Base-by-base conservation (phyloP, 1,140 invertebrate genomes). In the Leptinotarsa defecta region DNA sequence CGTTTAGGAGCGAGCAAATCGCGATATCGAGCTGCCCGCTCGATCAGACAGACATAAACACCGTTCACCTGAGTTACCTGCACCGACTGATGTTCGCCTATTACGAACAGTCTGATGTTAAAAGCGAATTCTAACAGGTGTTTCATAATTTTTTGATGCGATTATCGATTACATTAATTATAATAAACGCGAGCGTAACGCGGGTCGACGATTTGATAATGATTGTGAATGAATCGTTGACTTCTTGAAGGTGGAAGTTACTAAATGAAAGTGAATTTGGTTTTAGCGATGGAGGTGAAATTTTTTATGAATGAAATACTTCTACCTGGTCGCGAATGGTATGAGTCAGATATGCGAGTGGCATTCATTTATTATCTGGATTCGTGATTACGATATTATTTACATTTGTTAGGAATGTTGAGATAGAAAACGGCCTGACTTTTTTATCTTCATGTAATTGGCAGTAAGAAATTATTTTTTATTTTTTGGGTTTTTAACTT, bases 41-140 rank as follows among this genome's bases (percentile, higher is more conserved):
- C 63, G 74, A 69, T 75, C 62, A 69, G 64, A 69, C 74, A 68
- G 68, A 74, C 52, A 19, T 57, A 4, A 19, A 65, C 24, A 13
- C 22, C 48, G 2, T 57, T 57, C 43, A 67, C 63, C 27, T 68
- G 63, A n/a, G 4, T 72, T 61, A 78, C 74, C 81, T 79, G 34
- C 63, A 13, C 27, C 5, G 13, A 1, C 67, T 78, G 57, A 74
- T 83, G 77, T 13, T 74, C 72, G 74, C 81, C 81, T 81, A 70
- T 19, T 77, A 67, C 49, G 22, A 13, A 62, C 49, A 83, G 73
- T 76, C 78, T 74, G 76, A 80, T 68, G 77, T 83, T 81, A 81
- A 83, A 83, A 83, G 81, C 80, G 81, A 83, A 83, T 81, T 81
- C 79, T 79, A 81, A 81, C 82, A 83, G 81, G 82, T 82, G 81